Conservation (phyloP, 2,113 vertebrate genomes). For the Lanius collurio region DNA sequence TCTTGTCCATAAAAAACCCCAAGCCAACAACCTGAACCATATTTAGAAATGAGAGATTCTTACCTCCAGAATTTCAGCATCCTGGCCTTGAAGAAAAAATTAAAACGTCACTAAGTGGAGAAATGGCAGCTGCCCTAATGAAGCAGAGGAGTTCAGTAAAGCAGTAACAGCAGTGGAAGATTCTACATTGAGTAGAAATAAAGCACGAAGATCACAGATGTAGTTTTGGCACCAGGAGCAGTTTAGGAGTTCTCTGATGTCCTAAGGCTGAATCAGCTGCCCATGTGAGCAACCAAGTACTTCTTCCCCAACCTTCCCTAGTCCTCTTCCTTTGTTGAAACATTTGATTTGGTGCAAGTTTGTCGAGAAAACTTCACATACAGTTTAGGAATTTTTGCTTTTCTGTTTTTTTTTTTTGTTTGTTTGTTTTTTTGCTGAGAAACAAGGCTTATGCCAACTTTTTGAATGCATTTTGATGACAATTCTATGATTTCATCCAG, state of each 20-base stretch:
- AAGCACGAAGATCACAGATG: not conserved
- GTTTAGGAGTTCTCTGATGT: constrained; percentile 1
- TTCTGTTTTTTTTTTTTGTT: not conserved
- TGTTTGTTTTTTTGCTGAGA: not conserved
- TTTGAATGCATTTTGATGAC: not conserved
- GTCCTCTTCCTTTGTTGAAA: not conserved
- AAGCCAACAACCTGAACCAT: not conserved
- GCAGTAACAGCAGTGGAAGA: not conserved
- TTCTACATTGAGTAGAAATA: not conserved
- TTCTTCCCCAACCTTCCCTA: not conserved
- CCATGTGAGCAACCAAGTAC: not conserved
- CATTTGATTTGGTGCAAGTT: not conserved
- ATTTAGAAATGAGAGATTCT: not conserved
- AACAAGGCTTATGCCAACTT: not conserved
- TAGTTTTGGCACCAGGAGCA: not conserved
- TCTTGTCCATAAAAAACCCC: not conserved
- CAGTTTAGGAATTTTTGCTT: not conserved
- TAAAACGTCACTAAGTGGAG: not conserved
- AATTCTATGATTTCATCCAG: not conserved
- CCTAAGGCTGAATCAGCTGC: constrained; percentile 28
- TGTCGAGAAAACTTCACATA: not conserved
- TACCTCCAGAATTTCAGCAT: not conserved
- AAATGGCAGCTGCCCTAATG: not conserved
- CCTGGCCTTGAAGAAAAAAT: not conserved
- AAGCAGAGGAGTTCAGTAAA: not conserved